Percentiles rank a stretch among this genome's conserved stretches.
These are phyloP conservation scores for Aegithalos caudatus DNA, from an alignment of 2,113 vertebrate genomes.

Conservation along the genomic window DNA sequence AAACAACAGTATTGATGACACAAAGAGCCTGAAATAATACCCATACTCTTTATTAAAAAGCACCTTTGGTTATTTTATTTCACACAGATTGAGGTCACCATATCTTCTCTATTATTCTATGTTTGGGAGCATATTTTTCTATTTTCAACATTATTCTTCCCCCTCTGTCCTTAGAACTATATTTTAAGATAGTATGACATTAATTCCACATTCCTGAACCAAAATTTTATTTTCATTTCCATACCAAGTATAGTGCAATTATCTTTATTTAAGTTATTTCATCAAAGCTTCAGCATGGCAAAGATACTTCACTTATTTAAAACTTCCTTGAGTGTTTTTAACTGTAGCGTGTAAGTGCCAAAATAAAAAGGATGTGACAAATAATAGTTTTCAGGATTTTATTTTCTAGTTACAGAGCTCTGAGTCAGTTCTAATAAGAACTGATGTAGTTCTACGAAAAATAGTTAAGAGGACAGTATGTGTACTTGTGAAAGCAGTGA, in stretches of 20 bases:
- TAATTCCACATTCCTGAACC: neutral
- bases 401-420: neutral
- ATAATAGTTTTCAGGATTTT: neutral
- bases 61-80: neutral
- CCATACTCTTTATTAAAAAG: neutral
- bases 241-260: neutral
- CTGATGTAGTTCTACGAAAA: fast-evolving
- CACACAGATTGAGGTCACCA: neutral
- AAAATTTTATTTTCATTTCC: neutral
- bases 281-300: neutral
- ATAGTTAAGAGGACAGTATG: fast-evolving
- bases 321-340: neutral
- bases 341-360: neutral
- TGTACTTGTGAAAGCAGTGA: neutral
- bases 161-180: neutral
- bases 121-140: neutral
- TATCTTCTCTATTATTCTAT: neutral
- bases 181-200: neutral
- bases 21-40: neutral
- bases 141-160: neutral
- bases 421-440: neutral
- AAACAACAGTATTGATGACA: neutral
- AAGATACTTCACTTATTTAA: neutral
- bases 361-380: neutral
- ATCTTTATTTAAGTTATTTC: neutral